These are phyloP conservation scores for Nasonia longicornis DNA, from an alignment of 1,140 invertebrate genomes.

Conservation along the genomic window DNA sequence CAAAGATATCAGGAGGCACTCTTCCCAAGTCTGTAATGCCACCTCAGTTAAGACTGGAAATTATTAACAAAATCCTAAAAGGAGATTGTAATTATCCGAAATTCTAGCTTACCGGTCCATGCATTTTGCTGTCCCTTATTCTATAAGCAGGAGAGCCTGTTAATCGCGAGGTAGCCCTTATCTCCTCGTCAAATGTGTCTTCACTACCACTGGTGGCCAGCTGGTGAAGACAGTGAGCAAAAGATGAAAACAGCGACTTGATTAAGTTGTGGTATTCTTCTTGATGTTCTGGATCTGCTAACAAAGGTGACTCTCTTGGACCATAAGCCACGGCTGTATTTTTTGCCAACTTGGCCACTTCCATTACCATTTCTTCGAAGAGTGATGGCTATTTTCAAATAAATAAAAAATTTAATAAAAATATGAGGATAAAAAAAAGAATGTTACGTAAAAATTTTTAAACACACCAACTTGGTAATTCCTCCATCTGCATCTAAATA, in stretches of 20 bases:
- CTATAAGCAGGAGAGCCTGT: constrained; percentile 74
- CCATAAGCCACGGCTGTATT: constrained; percentile 84
- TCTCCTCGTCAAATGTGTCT: constrained; percentile 70
- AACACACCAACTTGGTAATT: constrained; percentile 82
- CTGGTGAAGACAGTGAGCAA: constrained; percentile 75
- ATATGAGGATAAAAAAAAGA: constrained; percentile 13
- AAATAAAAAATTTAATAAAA: constrained; percentile 55
- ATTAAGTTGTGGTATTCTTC: constrained; percentile 77
- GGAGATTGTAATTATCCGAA: constrained; percentile 10
- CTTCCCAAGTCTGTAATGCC: constrained; percentile 75
- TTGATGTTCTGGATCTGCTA: constrained; percentile 75
- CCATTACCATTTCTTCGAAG: constrained; percentile 85
- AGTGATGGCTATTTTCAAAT: constrained; percentile 77
- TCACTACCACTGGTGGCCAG: constrained; percentile 76
- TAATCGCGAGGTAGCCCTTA: constrained; percentile 74
- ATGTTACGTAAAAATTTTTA: constrained; percentile 12
- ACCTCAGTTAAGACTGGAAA: constrained; percentile 27
- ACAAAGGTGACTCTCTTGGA: constrained; percentile 77
- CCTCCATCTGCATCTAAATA: constrained; percentile 84
- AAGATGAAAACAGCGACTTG: constrained; percentile 79
- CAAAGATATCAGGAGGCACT: constrained; percentile 85
- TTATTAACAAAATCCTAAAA: constrained; percentile 1
- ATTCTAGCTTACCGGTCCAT: constrained; percentile 57
- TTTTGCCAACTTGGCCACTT: constrained; percentile 86
- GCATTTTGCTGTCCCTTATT: constrained; percentile 60